A percentile compares a stretch with the other conserved stretches of the same genome.
These are phyloP conservation scores for Catalaphyllia jardinei DNA, from an alignment of 64 coral and sea anemone species.

Conservation along the genomic window DNA sequence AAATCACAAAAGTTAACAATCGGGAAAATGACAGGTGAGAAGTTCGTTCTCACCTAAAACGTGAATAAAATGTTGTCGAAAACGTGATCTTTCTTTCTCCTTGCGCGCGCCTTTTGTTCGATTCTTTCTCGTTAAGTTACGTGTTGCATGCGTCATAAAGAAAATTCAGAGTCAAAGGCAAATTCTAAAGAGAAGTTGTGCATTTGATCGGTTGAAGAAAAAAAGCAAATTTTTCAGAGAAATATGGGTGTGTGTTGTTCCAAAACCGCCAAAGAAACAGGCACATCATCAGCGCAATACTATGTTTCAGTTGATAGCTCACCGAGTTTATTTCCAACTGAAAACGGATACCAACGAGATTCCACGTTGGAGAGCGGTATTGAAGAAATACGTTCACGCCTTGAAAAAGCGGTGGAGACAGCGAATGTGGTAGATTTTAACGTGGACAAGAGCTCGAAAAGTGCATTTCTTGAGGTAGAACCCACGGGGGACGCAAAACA, in stretches of 20 bases:
- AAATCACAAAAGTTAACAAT: no score
- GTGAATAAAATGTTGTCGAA: no score
- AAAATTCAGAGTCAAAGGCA: not conserved
- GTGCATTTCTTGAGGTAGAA: not conserved
- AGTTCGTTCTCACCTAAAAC: no score
- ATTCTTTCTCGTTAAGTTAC: not conserved
- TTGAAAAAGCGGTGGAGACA: not conserved
- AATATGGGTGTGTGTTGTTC: constrained; percentile 1
- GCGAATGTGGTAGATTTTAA: not conserved
- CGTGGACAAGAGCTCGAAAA: not conserved
- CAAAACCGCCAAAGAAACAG: not conserved
- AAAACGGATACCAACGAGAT: not conserved
- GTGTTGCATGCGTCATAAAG: constrained; percentile 9
- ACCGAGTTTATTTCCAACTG: not conserved
- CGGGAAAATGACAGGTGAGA: no score
- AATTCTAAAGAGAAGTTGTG: not conserved
- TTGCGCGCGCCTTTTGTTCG: no score
- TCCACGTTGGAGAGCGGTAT: not conserved
- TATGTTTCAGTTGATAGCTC: not conserved
- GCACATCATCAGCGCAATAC: not conserved
- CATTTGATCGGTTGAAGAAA: not conserved
- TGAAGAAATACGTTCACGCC: no score
- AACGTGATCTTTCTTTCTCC: no score
- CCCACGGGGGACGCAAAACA: not conserved
- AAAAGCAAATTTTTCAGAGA: not conserved